Conservation (phyloP, 2,888 invertebrate species). For the Ecdyonurus torrentis region DNA sequence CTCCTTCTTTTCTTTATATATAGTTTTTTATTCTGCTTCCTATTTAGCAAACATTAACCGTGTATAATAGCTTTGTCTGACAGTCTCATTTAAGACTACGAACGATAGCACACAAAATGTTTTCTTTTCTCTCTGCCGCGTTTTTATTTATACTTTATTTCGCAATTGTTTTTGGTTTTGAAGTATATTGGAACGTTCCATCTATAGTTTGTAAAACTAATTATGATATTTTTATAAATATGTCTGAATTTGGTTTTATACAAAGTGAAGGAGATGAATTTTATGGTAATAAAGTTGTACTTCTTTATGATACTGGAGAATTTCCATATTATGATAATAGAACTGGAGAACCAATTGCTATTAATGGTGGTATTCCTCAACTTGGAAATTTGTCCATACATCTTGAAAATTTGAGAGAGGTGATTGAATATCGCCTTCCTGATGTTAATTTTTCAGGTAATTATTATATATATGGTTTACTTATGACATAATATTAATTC, state of each 20-base stretch:
- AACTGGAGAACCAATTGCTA: neutral
- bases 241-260: neutral
- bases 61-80: too few species aligned
- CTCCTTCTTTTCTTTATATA: too few species aligned
- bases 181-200: neutral
- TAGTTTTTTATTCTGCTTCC: too few species aligned
- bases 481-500: too few species aligned
- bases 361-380: neutral
- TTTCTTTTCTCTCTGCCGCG: too few species aligned
- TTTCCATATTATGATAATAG: neutral
- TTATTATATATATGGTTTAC: too few species aligned
- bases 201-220: neutral
- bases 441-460: neutral
- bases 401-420: neutral
- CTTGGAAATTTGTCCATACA: neutral
- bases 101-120: too few species aligned
- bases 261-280: neutral
- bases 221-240: neutral
- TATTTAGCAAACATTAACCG: too few species aligned
- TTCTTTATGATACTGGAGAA: neutral
- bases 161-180: neutral
- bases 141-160: neutral
- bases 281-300: neutral
- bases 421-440: neutral
- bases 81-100: too few species aligned